phyloP scores from a whole-genome alignment of 2,888 invertebrate species.

The Oasisia sp. region DNA sequence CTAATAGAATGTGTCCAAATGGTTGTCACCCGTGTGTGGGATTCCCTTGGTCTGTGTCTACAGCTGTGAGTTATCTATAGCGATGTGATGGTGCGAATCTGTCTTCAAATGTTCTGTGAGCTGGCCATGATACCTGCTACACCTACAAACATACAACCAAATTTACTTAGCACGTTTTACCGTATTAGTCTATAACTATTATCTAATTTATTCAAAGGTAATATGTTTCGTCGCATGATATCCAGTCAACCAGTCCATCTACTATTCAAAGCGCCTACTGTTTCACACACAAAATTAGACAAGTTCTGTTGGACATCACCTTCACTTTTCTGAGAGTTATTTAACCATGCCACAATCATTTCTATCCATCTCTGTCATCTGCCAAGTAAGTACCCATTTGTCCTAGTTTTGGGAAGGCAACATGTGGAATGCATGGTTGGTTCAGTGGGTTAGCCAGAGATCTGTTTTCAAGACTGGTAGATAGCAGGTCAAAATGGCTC shows the following conservation, averaged over 20 bases:
- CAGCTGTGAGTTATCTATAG: not conserved
- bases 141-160: slow-evolving; percentile 32
- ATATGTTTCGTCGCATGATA: too few species aligned
- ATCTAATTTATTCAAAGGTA: not conserved
- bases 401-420: not conserved
- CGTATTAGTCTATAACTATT: not conserved
- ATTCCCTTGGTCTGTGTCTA: not conserved
- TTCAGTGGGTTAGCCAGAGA: not conserved
- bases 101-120: not conserved
- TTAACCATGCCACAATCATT: too few species aligned
- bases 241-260: too few species aligned
- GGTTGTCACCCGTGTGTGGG: not conserved
- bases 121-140: slow-evolving; percentile 37
- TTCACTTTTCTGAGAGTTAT: too few species aligned
- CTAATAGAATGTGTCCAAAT: not conserved
- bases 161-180: not conserved
- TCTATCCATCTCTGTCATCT: too few species aligned
- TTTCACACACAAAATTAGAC: too few species aligned
- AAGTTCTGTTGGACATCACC: too few species aligned
- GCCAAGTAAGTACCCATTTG: too few species aligned
- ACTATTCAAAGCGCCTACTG: too few species aligned
- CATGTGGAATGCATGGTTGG: not conserved
- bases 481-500: too few species aligned
- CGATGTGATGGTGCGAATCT: not conserved
- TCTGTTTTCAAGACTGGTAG: not conserved